Evolutionary conservation across 2,797 vertebrate genomes (phyloP).

Genomic region (Urophycis tenuis): DNA sequence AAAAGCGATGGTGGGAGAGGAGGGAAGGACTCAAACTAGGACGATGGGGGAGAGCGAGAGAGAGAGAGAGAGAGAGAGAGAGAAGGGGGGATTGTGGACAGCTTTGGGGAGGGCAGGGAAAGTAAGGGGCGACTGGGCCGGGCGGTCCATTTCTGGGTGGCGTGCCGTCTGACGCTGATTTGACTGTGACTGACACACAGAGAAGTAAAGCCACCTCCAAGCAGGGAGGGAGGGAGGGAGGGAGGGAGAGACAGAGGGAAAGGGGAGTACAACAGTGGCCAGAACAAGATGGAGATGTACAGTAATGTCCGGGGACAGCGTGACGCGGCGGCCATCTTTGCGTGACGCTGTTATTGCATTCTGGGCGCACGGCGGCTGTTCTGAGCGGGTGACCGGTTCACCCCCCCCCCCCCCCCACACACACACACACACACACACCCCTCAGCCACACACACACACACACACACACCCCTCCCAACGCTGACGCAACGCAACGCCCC

Average conservation of each 20-base stretch:
- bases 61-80: neutral
- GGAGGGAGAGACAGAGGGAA: too few relatives aligned
- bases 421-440: too few relatives aligned
- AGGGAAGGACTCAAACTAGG: neutral
- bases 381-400: neutral
- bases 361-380: neutral
- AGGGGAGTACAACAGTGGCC: conserved; percentile 10
- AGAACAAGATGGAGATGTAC: conserved; percentile 4
- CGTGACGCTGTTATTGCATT: neutral
- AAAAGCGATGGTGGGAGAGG: neutral
- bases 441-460: too few relatives aligned
- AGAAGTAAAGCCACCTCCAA: neutral
- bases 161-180: neutral
- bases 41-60: neutral
- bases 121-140: neutral
- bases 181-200: neutral
- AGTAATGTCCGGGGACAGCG: neutral
- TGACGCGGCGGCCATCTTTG: neutral
- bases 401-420: neutral
- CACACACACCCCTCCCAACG: too few relatives aligned
- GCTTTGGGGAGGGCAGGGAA: neutral
- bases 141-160: neutral
- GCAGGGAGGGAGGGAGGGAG: neutral
- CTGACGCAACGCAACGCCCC: neutral
- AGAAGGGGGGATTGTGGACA: neutral